Evolutionary conservation across 2,888 invertebrate species (phyloP).

Genomic region (Stramonita haemastoma): DNA sequence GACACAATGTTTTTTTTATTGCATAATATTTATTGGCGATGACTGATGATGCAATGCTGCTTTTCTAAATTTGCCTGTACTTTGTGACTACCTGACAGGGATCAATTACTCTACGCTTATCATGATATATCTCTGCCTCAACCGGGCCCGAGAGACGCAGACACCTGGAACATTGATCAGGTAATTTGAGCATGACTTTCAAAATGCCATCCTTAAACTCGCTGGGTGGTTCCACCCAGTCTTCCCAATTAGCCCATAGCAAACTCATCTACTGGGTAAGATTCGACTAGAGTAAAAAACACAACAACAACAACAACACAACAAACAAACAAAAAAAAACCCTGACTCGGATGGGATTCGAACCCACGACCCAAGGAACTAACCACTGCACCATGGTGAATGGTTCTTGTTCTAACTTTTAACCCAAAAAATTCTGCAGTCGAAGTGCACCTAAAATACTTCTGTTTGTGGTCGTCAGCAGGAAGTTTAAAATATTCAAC

Average conservation of each 20-base stretch:
- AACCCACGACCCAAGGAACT: too few relatives aligned
- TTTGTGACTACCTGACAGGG: neutral
- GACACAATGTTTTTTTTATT: neutral
- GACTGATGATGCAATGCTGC: neutral
- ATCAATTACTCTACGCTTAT: neutral
- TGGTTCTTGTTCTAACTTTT: too few relatives aligned
- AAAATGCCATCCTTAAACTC: neutral
- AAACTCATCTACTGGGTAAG: neutral
- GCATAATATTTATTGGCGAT: neutral
- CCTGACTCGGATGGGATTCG: too few relatives aligned
- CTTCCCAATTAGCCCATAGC: neutral
- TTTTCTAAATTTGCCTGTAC: neutral
- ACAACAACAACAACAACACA: too few relatives aligned
- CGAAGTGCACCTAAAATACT: too few relatives aligned
- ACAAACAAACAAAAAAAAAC: too few relatives aligned
- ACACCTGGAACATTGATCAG: neutral
- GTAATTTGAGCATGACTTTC: neutral
- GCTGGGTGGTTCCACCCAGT: neutral
- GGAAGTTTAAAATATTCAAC: too few relatives aligned
- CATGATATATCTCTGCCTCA: neutral
- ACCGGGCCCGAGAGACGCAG: neutral
- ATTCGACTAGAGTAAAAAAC: neutral
- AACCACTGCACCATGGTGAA: too few relatives aligned
- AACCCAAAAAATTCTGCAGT: too few relatives aligned
- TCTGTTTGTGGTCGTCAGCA: too few relatives aligned